Base-by-base conservation (phyloP, 2,113 vertebrate genomes). In the Lophotis ruficrista region DNA sequence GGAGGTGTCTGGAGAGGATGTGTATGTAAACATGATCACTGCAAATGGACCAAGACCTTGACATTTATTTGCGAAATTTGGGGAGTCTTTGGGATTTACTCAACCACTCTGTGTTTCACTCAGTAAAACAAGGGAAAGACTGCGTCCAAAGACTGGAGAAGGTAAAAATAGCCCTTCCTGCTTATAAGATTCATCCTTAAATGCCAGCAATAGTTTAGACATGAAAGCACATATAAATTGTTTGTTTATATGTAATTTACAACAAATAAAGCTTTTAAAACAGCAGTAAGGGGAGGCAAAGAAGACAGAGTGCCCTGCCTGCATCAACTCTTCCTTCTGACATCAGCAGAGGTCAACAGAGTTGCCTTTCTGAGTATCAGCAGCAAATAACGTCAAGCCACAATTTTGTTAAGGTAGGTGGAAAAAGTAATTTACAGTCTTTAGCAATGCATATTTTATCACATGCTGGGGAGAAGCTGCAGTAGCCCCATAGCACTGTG, bases 381-480 rank as follows among this genome's bases (percentile, higher is more conserved):
- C 23, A 85, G 23, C 12, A 80, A 82, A 66, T 78, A 80, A 68
- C 22, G 19, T 78, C 87, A 93, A 79, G 56, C 19, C 4, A 3
- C 25, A 79, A 37, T 56, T 94, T 43, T 38, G 11, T 62, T 79
- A 61, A 12, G 22, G 50, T 72, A 83, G 45, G 38, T 69, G 31
- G 41, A 58, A 90, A 96, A 94, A 89, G 19, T 68, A 79, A 92
- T 95, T 88, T 93, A 71, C 41, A 69, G 47, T 21, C 54, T 65
- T 38, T 75, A 61, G 23, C 47, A 23, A 70, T 83, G 76, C 43
- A 37, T 90, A 72, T 89, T 94, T 85, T 86, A 53, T 86, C 64
- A 70, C 83, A 65, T 18, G 69, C 38, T 89, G 82, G 50, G 68
- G 6, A 90, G 37, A 96, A 90, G 31, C 9, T 60, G 50, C 57